phyloP scores from a whole-genome alignment of 2,113 vertebrate genomes.

The Meleagris gallopavo region DNA sequence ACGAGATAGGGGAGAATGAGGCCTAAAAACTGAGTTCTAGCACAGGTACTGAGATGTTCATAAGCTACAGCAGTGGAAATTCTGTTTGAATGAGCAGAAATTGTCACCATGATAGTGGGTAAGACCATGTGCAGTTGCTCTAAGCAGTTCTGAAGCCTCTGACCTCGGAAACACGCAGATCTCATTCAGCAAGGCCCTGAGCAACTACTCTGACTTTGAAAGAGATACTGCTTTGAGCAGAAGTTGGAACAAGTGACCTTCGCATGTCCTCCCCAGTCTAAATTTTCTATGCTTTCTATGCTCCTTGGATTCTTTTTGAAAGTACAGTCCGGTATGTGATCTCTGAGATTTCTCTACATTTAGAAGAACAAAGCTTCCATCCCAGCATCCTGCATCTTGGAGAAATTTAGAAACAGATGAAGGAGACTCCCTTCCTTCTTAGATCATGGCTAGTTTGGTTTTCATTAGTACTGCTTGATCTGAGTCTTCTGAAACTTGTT shows the following conservation, averaged over 20 bases:
- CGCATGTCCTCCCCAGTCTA: background rate
- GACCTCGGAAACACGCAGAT: background rate
- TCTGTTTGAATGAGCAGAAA: background rate
- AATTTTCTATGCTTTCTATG: background rate
- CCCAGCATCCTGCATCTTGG: background rate
- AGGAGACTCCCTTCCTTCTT: background rate
- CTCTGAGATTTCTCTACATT: background rate
- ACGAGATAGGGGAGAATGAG: background rate
- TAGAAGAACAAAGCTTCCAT: background rate
- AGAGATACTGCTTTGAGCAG: background rate
- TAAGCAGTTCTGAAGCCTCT: accelerated
- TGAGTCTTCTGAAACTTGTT: background rate
- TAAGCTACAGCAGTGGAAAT: background rate
- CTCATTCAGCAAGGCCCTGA: background rate
- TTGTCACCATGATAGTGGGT: background rate
- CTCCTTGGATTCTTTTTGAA: background rate
- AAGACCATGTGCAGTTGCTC: background rate
- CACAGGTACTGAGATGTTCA: background rate
- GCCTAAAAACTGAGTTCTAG: background rate
- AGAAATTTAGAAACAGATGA: background rate
- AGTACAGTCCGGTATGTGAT: background rate
- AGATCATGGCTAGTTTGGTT: background rate
- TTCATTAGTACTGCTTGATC: background rate
- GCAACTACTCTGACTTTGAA: background rate
- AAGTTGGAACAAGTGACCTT: background rate